Conservation (phyloP, 1,140 invertebrate genomes). For the Drosophila asahinai region DNA sequence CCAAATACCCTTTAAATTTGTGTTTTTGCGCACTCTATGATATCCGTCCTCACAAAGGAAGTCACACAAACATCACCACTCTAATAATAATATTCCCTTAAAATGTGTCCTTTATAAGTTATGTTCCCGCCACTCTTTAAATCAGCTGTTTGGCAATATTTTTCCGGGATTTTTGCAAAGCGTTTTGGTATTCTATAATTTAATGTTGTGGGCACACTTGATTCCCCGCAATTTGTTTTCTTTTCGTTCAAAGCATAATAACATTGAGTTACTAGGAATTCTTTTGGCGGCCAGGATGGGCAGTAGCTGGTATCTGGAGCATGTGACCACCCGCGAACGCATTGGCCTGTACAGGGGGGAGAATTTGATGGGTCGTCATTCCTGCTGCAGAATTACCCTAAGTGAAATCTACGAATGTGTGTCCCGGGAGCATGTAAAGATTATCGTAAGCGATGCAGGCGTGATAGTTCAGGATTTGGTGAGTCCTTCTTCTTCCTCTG, state of each 20-base stretch:
- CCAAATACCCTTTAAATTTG: too few relatives aligned
- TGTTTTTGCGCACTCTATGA: too few relatives aligned
- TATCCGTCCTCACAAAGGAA: too few relatives aligned
- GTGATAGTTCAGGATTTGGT: slow-evolving; percentile 43
- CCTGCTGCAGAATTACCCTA: slow-evolving; percentile 45
- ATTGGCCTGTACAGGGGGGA: slow-evolving; percentile 39
- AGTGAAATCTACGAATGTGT: slow-evolving; percentile 32
- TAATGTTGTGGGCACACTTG: neutral
- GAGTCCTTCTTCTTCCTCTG: neutral
- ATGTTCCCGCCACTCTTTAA: too few relatives aligned
- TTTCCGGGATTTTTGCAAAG: neutral
- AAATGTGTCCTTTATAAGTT: too few relatives aligned
- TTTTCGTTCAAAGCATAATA: neutral
- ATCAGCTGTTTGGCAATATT: neutral
- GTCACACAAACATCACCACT: too few relatives aligned
- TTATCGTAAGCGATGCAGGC: slow-evolving; percentile 25
- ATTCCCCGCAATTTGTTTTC: slow-evolving; percentile 3
- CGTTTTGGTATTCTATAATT: too few relatives aligned
- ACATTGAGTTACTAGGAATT: neutral
- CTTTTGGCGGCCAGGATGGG: slow-evolving; percentile 2
- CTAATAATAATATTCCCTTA: too few relatives aligned
- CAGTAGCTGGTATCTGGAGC: slow-evolving; percentile 55
- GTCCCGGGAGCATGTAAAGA: slow-evolving; percentile 60
- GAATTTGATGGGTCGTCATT: slow-evolving; percentile 54
- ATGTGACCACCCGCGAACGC: slow-evolving; percentile 25